Evolutionary conservation across 2,797 vertebrate species (phyloP), one percentile per base, ranked within the genome.

Genomic region (Todus mexicanus): DNA sequence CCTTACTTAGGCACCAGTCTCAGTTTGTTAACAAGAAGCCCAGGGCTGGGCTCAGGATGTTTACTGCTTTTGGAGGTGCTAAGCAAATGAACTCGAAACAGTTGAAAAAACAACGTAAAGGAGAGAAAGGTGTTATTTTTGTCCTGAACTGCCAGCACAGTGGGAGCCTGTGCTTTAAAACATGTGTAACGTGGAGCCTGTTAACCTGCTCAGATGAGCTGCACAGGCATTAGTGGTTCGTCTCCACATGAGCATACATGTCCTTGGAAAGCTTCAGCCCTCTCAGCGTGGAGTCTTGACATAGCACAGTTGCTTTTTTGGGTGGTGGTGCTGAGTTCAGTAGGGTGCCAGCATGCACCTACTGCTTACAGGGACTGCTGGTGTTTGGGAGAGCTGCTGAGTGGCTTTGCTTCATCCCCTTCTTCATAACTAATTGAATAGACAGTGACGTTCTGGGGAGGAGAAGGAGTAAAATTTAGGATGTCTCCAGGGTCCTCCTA

Each of bases 201-300:
- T n/a, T 43, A 12, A 57, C 18, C 33, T 47, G 70, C 79, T 59
- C 19, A 14, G 27, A 35, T 53, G 17, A 38, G 38, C 45, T 54
- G 54, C 43, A 5, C 5, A 14, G 51, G 18, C 26, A 5, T 19
- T 23, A 11, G 9, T 57, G 56, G 42, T 31, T 27, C 18, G 59
- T 59, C 51, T 45, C 38, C 23, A 6, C 4, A 0, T 29, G 47
- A 63, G 10, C 35, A 13, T 1, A 0, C 2, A 0, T 27, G 53
- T 54, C 31, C 69, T 54, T 33, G 26, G 66, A 51, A 38, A 40
- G 26, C 61, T 37, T 60, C 37, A 27, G 11, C 48, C 35, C 31
- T 40, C 31, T 22, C 45, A 5, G 29, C 0, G 0, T 25, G 42
- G 19, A 38, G 29, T 22, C 35, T 33, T 35, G 73, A 38, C 25